Base-by-base conservation (phyloP, 2,797 vertebrate genomes). In the Triplophysa yarkandensis region DNA sequence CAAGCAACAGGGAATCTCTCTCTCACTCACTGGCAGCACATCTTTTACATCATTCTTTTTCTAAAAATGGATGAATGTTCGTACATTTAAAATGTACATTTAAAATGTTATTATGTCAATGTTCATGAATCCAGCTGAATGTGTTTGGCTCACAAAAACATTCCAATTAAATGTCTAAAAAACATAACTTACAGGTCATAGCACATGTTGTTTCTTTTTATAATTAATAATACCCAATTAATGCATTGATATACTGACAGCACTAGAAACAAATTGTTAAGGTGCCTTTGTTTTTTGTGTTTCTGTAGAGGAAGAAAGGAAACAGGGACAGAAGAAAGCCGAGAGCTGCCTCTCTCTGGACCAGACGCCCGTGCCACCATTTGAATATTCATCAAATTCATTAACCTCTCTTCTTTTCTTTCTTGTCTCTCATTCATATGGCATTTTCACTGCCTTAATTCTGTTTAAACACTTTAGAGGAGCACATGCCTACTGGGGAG, bases 331-430 rank as follows among this genome's bases (percentile, higher is more conserved):
- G 73, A 84, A 88, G 81, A 87, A 87, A 90, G 89, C 79, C 85
- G 83, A 50, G 75, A 77, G 77, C 83, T 74, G 34, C 9, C 83
- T 89, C 90, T 90, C 90, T 4, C 44, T 6, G 72, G 90, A 88
- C 79, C 57, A 14, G 16, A 68, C 85, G 83, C 74, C 76, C 25
- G 71, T 77, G 76, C 81, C 79, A 73, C 79, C 80, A 23, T 83
- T 86, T 92, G 85, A 90, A 92, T 91, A 89, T 91, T 91, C 88
- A 91, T 91, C 79, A 86, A 76, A 82, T 63, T 74, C 57, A 64
- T 74, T 62, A 64, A 65, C n/a, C 50, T 69, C 73, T 85, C 79
- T 80, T 71, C 74, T 30, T 44, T 65, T 19, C 17, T 67, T 48
- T 52, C 61, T 17, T 55, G 14, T 69, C 58, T 65, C 80, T 77